Base-by-base conservation (phyloP, 2,113 vertebrate species). In the Pogona vitticeps region DNA sequence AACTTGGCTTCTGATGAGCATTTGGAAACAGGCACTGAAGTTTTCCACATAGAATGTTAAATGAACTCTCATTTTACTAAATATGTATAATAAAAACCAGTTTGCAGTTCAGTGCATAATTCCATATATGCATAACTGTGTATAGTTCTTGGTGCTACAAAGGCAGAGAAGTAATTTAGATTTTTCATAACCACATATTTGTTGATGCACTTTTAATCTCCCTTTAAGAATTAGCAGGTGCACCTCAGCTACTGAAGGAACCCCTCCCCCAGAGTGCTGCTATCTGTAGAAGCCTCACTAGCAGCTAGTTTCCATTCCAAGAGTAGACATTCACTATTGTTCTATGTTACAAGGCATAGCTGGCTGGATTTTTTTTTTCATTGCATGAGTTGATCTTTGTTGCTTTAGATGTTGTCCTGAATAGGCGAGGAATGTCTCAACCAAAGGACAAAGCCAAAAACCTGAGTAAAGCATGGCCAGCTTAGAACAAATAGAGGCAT, bases 41-140 rank as follows among this genome's bases (percentile, higher is more conserved):
- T 63, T 80, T 73, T 72, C 68, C 72, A n/a, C 76, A 42, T 31
- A 33, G 68, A 86, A 80, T 80, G 38, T 73, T 80, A 73, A 63
- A n/a, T 72, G 56, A 71, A 63, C 26, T 9, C 20, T 77, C 42
- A 58, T 70, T 86, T 63, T 73, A 72, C 3, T 80, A 67, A 73
- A 59, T 3, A 3, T 15, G 42, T 84, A 42, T 65, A 46, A n/a
- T 31, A n/a, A 63, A 85, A 63, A 85, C 40, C 46, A 68, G 33
- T 46, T 10, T 72, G 28, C 23, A 73, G 21, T 73, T 80, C 8
- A 78, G 2, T 40, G 52, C 63, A 56, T 58, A 68, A 56, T 77
- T 78, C 26, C 2, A 56, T 10, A 20, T 14, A 6, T 46, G 28
- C 46, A 31, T 36, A 63, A 58, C 20, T 72, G 18, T 46, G 15